Percentiles rank a stretch among this genome's conserved stretches.
Evolutionary conservation across 2,888 invertebrate genomes (phyloP).

Genomic region (Eulithis prunata): DNA sequence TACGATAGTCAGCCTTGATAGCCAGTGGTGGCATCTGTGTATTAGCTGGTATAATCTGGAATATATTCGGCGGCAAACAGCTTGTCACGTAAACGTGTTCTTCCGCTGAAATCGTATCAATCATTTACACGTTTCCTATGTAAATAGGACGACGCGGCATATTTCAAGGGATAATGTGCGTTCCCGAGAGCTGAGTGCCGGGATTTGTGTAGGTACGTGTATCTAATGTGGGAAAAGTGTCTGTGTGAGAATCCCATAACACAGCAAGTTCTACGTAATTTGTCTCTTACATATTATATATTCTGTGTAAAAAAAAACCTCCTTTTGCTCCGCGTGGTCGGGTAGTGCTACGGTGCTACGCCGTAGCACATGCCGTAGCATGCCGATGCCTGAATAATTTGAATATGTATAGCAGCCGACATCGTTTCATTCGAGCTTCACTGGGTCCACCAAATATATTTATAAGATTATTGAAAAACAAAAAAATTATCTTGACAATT

Average conservation of each 20-base stretch:
- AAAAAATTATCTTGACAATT: no score
- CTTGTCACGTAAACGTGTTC: conserved; percentile 33
- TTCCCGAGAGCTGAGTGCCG: conserved; percentile 37
- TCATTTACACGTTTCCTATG: conserved; percentile 71
- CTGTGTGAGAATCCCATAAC: conserved; percentile 1
- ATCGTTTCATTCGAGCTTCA: no score
- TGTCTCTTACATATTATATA: background rate
- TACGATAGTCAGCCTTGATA: no score
- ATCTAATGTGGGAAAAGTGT: conserved; percentile 18
- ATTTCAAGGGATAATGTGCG: conserved; percentile 45
- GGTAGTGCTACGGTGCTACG: conserved; percentile 6
- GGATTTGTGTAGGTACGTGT: conserved; percentile 26
- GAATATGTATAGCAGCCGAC: no score
- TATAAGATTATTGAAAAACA: no score
- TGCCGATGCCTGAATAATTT: background rate
- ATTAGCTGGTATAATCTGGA: background rate
- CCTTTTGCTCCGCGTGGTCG: no score
- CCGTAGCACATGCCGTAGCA: conserved; percentile 1
- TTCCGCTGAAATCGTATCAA: conserved; percentile 64
- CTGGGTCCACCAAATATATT: background rate
- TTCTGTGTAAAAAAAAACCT: no score
- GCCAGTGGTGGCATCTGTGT: no score
- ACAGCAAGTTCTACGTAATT: conserved; percentile 14
- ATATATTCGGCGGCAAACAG: background rate
- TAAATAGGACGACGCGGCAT: conserved; percentile 64